Base-by-base conservation (phyloP, 2,888 invertebrate species). In the Lithodes maja region DNA sequence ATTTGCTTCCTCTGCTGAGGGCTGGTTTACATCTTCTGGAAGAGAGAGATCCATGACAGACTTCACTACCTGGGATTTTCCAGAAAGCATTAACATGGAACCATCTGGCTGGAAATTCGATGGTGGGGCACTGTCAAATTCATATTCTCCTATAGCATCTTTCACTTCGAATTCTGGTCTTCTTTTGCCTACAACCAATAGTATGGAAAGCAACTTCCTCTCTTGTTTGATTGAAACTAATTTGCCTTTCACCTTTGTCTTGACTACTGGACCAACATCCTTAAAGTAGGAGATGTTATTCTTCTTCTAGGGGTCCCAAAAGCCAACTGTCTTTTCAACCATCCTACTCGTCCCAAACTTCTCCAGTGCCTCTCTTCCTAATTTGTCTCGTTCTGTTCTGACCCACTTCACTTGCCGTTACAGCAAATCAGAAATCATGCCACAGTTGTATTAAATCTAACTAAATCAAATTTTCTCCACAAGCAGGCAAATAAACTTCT, bases 31-130 rank as follows among this genome's bases (percentile, higher is more conserved):
- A 77, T 77, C 77, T 77, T 77, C 77, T 33, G 77, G 77, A 12
- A 17, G 9, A 49, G 33, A 2, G 50, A 77, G 77, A 49, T 77
- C 33, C 50, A 77, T 49, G 33, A 77, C 33, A 77, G 17, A 77
- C 50, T 33, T n/a, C 50, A 77, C 33, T 17, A 50, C 33, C n/a
- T 77, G 77, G 50, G n/a, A 77, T 77, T 33, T 17, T 12, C 77
- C 77, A 77, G 33, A 77, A 33, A 77, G 77, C 77, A 77, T 9
- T 12, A 77, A 17, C 77, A 77, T 77, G 33, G 77, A 77, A 2
- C 77, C 77, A 77, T 77, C 33, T 77, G 77, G 77, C 33, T 17
- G 77, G 33, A 77, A 77, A 33, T 33, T 77, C 12, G 77, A 77
- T 61, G 61, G 61, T 49, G 77, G 77, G 33, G 77, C 33, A 33